Evolutionary conservation across 2,888 invertebrate genomes (phyloP), one percentile per base, ranked within the genome.

Genomic region (Cosmia trapezina): DNA sequence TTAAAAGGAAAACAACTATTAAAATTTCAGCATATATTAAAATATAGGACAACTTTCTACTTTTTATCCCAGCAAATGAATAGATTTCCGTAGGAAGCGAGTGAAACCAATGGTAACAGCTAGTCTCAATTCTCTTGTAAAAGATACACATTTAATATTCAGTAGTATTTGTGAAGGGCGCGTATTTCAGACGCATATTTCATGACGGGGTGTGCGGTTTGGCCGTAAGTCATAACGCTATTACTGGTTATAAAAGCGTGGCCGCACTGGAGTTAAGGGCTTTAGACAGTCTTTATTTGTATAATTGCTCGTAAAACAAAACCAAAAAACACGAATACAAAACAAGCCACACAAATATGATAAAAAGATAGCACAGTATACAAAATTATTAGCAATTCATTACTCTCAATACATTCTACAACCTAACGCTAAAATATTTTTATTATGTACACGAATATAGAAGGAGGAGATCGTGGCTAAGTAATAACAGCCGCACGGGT

Each of bases 161-260:
- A 91, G 86, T 85, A 87, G 88, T 89, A 89, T 89, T 88, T 89
- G 88, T 89, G 86, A 88, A 89, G 87, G 89, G 88, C 85, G 89
- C 91, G 91, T 95, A 93, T 91, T 91, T 95, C 91, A 90, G 84
- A 82, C 87, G 91, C 89, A 94, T 95, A 94, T 92, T 95, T 94
- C 91, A 95, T 93, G 93, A 92, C 6, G 92, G 89, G 92, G 91
- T 84, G 73, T 84, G 91, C 88, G 90, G 91, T 91, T 81, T 81
- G 71, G 83, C 84, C 82, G 89, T 88, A 85, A 90, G 90, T 93
- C 91, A 91, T 92, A 91, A 91, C 87, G 89, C 89, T 28, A 3
- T 28, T 28, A 28, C 28, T 89, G 87, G 87, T 84, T 87, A 80
- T 86, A 85, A 86, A 83, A 86, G 79, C 72, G 74, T 73, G 81